phyloP scores from a whole-genome alignment of 2,888 invertebrate genomes.

The Pristionchus exspectatus region DNA sequence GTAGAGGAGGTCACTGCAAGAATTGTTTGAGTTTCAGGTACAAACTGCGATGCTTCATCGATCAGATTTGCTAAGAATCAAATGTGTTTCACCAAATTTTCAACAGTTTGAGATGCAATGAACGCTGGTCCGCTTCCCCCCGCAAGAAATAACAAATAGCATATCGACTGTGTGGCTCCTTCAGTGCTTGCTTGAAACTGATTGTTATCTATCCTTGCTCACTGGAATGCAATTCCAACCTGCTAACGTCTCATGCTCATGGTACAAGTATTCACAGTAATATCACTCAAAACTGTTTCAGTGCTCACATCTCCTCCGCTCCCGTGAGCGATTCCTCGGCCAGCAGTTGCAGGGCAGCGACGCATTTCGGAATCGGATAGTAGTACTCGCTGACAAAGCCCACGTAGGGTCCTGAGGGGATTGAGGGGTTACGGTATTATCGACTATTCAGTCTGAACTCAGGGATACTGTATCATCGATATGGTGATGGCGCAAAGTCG shows the following conservation, averaged over 20 bases:
- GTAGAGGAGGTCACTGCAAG: slow-evolving; percentile 49
- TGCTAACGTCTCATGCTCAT: no score
- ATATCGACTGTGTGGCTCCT: no score
- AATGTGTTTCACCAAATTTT: neutral
- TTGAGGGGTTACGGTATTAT: neutral
- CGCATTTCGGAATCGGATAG: slow-evolving; percentile 38
- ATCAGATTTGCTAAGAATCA: neutral
- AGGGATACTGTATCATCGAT: neutral
- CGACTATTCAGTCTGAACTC: neutral
- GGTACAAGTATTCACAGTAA: no score
- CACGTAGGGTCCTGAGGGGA: slow-evolving; percentile 39
- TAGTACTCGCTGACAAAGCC: slow-evolving; percentile 23
- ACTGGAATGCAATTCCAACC: no score
- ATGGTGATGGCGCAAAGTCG: neutral
- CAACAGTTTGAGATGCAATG: neutral
- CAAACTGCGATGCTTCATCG: neutral
- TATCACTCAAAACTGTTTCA: no score
- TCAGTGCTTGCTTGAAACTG: no score
- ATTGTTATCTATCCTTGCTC: no score
- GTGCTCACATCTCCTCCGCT: slow-evolving; percentile 53
- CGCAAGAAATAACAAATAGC: no score
- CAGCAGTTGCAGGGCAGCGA: neutral
- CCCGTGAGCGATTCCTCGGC: slow-evolving; percentile 31
- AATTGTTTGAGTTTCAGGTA: neutral
- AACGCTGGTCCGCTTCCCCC: no score